phyloP scores from a whole-genome alignment of 2,113 vertebrate species.

The Pelmatolapia mariae region DNA sequence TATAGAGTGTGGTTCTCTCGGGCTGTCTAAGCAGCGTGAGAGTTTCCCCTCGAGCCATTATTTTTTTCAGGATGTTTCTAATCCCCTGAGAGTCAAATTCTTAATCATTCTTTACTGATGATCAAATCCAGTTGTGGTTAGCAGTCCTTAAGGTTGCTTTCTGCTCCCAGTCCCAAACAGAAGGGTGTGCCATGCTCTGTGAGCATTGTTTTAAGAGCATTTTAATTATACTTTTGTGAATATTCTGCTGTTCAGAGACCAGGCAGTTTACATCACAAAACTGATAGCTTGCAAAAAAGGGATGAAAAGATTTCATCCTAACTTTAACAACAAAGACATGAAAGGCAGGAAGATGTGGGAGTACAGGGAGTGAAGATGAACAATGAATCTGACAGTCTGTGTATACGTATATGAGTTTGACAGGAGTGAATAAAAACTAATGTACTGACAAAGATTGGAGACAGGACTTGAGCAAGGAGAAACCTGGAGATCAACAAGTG shows the following conservation, averaged over 20 bases:
- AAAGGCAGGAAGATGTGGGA: neutral
- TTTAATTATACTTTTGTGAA: conserved; percentile 44
- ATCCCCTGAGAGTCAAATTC: neutral
- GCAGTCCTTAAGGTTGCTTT: neutral
- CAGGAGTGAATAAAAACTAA: neutral
- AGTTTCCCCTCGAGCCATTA: neutral
- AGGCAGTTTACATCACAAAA: neutral
- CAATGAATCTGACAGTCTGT: neutral
- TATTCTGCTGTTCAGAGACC: neutral
- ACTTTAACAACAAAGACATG: neutral
- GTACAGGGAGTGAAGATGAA: neutral
- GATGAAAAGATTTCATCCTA: neutral
- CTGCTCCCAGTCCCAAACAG: conserved; percentile 51
- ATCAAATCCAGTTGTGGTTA: neutral
- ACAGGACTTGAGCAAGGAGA: neutral
- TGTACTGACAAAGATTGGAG: neutral
- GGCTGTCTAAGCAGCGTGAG: neutral
- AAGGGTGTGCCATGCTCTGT: conserved; percentile 23
- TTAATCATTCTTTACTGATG: neutral
- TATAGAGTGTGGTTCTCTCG: neutral
- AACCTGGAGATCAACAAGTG: neutral
- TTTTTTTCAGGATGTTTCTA: neutral
- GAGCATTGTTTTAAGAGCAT: conserved; percentile 9
- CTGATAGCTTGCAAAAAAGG: neutral
- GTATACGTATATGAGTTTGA: neutral